Evolutionary conservation across 2,797 vertebrate species (phyloP), one percentile per base, ranked within the genome.

Genomic region (Champsocephalus gunnari): DNA sequence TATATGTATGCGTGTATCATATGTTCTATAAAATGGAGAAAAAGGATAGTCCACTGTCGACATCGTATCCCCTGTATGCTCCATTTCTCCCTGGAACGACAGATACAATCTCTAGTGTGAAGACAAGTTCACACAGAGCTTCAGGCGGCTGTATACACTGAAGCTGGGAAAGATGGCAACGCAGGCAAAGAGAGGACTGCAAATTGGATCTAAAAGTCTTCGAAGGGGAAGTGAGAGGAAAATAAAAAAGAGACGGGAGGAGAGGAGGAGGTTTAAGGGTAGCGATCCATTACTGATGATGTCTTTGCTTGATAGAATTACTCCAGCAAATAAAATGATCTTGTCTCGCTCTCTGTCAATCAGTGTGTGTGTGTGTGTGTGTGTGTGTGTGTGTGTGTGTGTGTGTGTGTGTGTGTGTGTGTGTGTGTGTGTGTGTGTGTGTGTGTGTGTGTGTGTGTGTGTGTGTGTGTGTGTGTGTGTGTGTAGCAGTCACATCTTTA

Each of bases 201-300:
- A 92, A 92, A 93, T 91, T 93, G 87, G 84, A 92, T 91, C 80
- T 89, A 83, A 92, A 89, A 88, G 83, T 87, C 80, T 90, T 87
- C 61, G 60, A 62, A 51, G 63, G 70, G 65, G 49, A 56, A 63
- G 73, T 60, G 59, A 43, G 41, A 12, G 74, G 71, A 73, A 75
- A 74, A 84, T 58, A 72, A 72, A 78, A 79, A 58, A n/a, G 54
- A 55, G 51, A 21, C 24, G 41, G 63, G 21, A 62, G 62, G 72
- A 66, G 44, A 44, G 45, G 70, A 43, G 41, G 28, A 45, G 43
- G 53, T 73, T 82, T 17, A 73, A 77, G 77, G 80, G 66, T 53
- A 85, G 69, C 89, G 84, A 83, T 89, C 85, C 48, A 51, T 56
- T 83, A 70, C 66, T 75, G 70, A 87, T 79, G 70, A 85, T 83